Percentiles rank a stretch among this genome's conserved stretches.
Evolutionary conservation across 2,797 vertebrate genomes (phyloP).

Genomic region (Hydrolagus colliei): DNA sequence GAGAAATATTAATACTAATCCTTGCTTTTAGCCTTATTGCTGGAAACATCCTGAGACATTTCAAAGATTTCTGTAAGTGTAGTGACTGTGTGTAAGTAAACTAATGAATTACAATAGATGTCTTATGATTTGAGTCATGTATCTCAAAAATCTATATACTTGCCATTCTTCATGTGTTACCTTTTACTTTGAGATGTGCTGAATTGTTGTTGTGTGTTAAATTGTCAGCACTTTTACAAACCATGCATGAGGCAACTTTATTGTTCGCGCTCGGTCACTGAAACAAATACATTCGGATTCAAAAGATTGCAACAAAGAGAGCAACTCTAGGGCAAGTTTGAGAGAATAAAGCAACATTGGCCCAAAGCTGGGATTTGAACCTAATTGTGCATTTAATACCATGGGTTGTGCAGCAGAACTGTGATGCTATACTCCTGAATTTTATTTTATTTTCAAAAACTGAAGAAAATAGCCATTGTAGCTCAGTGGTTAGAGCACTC

Average conservation of each 20-base stretch:
- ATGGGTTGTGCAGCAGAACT: not conserved
- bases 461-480: too few species aligned
- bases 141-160: too few species aligned
- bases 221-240: not conserved
- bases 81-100: too few species aligned
- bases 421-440: not conserved
- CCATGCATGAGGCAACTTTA: not conserved
- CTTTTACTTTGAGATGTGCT: not conserved
- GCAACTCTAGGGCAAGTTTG: not conserved
- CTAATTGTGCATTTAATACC: not conserved
- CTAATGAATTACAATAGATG: too few species aligned
- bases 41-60: too few species aligned
- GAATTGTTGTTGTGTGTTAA: not conserved
- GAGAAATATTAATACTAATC: too few species aligned
- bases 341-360: not conserved
- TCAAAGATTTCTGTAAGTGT: too few species aligned
- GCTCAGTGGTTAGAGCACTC: too few species aligned
- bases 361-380: not conserved
- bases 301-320: not conserved
- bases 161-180: not conserved
- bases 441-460: not conserved
- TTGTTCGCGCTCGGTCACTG: not conserved
- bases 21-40: too few species aligned
- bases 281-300: not conserved
- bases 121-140: too few species aligned